Percentiles rank a stretch among this genome's conserved stretches.
Evolutionary conservation across 2,113 vertebrate genomes (phyloP).

Genomic region (Rhabdomys dilectus): DNA sequence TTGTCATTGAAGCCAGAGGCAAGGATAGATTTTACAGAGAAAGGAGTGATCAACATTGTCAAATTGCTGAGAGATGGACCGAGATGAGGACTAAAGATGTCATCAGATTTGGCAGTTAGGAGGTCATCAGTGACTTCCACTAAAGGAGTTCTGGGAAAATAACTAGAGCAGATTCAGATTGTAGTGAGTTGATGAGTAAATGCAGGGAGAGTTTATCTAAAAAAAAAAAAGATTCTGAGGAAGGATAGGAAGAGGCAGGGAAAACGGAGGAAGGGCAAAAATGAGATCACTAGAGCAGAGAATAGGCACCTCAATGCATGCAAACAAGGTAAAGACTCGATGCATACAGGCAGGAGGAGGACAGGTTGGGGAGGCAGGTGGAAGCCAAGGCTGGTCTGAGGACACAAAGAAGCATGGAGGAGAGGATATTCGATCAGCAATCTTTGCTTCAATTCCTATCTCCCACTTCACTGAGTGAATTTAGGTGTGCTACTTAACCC

Average conservation of each 20-base stretch:
- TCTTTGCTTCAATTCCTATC: not conserved
- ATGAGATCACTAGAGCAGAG: not conserved
- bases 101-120: slow-evolving; percentile 55
- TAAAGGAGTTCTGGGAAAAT: slow-evolving; percentile 58
- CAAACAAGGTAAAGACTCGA: not conserved
- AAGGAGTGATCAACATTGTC: not conserved
- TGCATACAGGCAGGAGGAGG: not conserved
- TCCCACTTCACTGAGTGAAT: not conserved
- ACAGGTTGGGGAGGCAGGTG: not conserved
- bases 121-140: slow-evolving; percentile 61
- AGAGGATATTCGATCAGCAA: not conserved
- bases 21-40: slow-evolving; percentile 35
- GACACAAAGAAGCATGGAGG: not conserved
- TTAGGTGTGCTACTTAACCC: not conserved
- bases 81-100: slow-evolving; percentile 20
- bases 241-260: slow-evolving; percentile 43
- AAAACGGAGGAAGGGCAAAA: slow-evolving; percentile 27
- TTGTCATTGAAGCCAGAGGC: slow-evolving; percentile 28
- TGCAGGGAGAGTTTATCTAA: slow-evolving; percentile 44
- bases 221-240: slow-evolving; percentile 34
- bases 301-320: not conserved
- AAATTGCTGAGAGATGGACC: slow-evolving; percentile 22
- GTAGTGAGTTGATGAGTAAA: slow-evolving; percentile 54
- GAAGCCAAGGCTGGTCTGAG: not conserved
- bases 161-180: slow-evolving; percentile 60